These are phyloP conservation scores for Ceratotherium simum DNA, from an alignment of 2,113 vertebrate species.

Conservation along the genomic window DNA sequence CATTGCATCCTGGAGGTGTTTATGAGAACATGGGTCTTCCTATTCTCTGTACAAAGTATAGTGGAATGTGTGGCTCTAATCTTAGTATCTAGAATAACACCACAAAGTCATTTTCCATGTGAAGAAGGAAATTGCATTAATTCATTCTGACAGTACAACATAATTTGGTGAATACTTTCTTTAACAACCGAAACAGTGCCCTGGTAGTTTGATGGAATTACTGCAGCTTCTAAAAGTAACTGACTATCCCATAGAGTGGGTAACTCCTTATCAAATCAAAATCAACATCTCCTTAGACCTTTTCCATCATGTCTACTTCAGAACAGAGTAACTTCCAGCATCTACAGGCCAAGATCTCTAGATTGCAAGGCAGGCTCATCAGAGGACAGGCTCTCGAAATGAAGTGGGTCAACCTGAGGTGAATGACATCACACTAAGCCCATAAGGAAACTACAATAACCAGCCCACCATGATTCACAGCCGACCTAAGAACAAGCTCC, in stretches of 20 bases:
- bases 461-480: neutral
- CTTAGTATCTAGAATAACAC: neutral
- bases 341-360: neutral
- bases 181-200: neutral
- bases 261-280: neutral
- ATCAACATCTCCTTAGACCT: neutral
- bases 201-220: neutral
- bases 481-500: neutral
- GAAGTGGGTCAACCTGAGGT: neutral
- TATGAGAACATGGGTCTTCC: neutral
- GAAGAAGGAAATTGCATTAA: neutral
- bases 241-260: neutral
- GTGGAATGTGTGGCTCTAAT: neutral
- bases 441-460: neutral
- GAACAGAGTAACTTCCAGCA: neutral
- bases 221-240: neutral
- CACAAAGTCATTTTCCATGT: neutral
- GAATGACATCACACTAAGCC: neutral
- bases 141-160: neutral
- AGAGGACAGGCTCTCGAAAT: neutral
- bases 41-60: neutral
- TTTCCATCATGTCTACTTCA: neutral
- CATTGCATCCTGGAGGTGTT: accelerated
- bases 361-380: neutral
- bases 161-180: neutral